Evolutionary conservation across 2,113 vertebrate genomes (phyloP), one percentile per base, ranked within the genome.

Genomic region (Raja brachyura): DNA sequence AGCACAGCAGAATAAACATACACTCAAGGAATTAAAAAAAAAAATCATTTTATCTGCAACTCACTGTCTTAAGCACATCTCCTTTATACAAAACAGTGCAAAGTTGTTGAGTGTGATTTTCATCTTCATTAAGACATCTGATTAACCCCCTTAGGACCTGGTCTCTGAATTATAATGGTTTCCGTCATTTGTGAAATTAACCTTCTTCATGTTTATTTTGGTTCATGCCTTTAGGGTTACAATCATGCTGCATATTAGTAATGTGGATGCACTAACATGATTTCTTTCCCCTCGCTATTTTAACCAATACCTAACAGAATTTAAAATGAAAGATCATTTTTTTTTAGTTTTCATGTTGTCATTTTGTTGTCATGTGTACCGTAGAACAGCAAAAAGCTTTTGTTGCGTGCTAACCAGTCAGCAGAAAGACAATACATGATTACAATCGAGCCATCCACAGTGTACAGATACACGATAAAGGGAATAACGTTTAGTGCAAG

Each of bases 111-210:
- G n/a, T n/a, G 28, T 4, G 61, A 1, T 28, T 85, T 85, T 85
- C 0, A 25, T n/a, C 4, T 10, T 63, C 25, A 61, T 61, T 11
- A n/a, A 86, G 83, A 59, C 4, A n/a, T 25, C 18, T 28, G 11
- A 61, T 85, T 85, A n/a, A 61, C 25, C 25, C 56, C 3, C 22
- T 61, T 14, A 28, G 25, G 81, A 85, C 3, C 54, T 59, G 25
- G 83, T 28, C 59, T 85, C 25, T 22, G 56, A 59, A 28, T 85
- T 54, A 25, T 16, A 78, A 85, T 85, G 54, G 0, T 61, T 85
- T 86, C 83, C 22, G 61, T 86, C 11, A 13, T 59, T 86, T 61
- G 56, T 86, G 56, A 54, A 86, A 86, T 86, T 86, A 86, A 63
- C 56, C 59, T 13, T n/a, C 18, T 6, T 13, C 10, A 56, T 83